phyloP scores from a whole-genome alignment of 2,797 vertebrate genomes.

The Notoglanidium macrostoma region DNA sequence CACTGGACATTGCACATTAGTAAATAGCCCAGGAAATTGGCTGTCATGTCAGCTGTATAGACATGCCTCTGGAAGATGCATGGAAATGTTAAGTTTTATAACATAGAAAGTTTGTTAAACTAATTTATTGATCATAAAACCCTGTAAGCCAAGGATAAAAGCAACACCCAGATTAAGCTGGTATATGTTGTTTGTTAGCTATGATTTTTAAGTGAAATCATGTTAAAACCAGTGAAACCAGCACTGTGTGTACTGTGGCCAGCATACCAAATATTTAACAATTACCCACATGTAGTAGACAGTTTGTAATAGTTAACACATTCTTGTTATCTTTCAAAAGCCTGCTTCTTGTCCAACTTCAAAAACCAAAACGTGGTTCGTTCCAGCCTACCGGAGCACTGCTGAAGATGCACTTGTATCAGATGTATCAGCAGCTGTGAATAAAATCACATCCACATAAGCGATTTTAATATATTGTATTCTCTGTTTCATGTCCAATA shows the following conservation, averaged over 20 bases:
- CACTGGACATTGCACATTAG: neutral
- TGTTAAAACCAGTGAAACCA: neutral
- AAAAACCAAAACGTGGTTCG: neutral
- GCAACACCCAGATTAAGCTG: neutral
- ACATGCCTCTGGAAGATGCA: neutral
- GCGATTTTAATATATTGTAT: neutral
- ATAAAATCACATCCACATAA: neutral
- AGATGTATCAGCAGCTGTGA: neutral
- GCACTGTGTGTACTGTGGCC: neutral
- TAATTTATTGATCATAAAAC: neutral
- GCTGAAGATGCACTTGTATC: neutral
- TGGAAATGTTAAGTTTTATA: neutral
- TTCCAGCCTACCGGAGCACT: neutral
- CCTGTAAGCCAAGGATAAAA: neutral
- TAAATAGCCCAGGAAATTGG: neutral
- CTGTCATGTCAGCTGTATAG: neutral
- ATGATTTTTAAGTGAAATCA: neutral
- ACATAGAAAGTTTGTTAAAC: neutral
- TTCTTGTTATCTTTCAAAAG: neutral
- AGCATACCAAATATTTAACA: neutral
- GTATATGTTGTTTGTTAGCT: neutral
- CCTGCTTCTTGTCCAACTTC: conserved; percentile 9
- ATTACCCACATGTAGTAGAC: neutral
- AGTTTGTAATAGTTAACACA: neutral
- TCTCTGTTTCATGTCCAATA: neutral